phyloP scores from a whole-genome alignment of 2,797 vertebrate genomes.

The Sebastes trivittatus region DNA sequence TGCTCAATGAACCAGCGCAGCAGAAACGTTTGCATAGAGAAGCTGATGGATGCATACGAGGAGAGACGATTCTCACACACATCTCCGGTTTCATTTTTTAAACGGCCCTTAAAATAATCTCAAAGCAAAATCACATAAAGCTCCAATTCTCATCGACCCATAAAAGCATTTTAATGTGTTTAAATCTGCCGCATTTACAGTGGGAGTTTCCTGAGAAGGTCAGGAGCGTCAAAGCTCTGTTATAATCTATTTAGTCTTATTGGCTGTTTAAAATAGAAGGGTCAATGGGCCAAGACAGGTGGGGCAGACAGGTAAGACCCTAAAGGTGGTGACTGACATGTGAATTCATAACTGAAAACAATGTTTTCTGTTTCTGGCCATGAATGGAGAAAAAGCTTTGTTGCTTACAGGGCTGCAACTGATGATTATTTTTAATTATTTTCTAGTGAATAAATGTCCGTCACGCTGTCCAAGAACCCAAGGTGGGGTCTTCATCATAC shows the following conservation, averaged over 20 bases:
- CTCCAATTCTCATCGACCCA: constrained; percentile 53
- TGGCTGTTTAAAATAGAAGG: constrained; percentile 22
- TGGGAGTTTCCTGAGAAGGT: constrained; percentile 16
- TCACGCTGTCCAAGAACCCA: neutral
- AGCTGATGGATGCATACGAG: constrained; percentile 31
- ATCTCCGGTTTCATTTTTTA: constrained; percentile 44
- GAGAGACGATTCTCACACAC: constrained; percentile 26
- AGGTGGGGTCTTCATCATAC: neutral
- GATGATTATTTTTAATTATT: neutral
- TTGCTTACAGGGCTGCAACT: neutral
- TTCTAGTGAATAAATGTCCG: neutral
- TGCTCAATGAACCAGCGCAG: constrained; percentile 38
- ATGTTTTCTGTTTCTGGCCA: neutral
- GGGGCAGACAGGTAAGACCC: neutral
- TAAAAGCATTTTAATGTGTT: constrained; percentile 69
- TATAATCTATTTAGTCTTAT: constrained; percentile 37
- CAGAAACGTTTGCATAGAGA: constrained; percentile 35
- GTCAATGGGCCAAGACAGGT: neutral
- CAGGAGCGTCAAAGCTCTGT: neutral
- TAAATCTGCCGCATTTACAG: constrained; percentile 45
- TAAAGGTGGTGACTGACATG: neutral
- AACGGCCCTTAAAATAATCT: constrained; percentile 44
- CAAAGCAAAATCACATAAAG: constrained; percentile 51
- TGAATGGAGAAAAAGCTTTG: neutral
- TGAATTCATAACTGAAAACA: neutral